phyloP scores from a whole-genome alignment of 2,797 vertebrate genomes.

The Ctenosaura bakeri region DNA sequence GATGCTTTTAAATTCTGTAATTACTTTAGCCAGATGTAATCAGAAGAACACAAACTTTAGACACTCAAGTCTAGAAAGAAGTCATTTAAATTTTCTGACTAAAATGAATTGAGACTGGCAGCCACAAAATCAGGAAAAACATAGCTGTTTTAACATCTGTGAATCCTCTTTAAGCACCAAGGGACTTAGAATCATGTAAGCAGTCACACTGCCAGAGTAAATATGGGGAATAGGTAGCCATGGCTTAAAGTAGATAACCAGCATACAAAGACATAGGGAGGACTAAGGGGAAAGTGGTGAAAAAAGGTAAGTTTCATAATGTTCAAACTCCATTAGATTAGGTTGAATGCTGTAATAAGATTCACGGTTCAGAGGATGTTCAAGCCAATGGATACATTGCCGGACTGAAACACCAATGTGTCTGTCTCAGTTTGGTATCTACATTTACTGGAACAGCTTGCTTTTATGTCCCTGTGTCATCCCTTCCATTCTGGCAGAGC shows the following conservation, averaged over 20 bases:
- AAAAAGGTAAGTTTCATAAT: not conserved
- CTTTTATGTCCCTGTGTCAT: not conserved
- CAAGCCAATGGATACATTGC: not conserved
- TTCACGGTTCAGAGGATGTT: not conserved
- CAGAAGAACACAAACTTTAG: not conserved
- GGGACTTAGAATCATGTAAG: not conserved
- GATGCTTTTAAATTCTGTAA: not conserved
- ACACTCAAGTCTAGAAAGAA: not conserved
- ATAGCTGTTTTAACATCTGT: not conserved
- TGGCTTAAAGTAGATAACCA: not conserved
- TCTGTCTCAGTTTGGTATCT: not conserved
- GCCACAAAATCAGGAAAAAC: not conserved
- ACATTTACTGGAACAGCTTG: not conserved
- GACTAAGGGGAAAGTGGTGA: not conserved
- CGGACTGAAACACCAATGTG: not conserved
- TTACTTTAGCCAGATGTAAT: not conserved
- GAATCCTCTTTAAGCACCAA: not conserved
- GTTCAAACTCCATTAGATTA: not conserved
- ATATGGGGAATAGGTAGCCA: not conserved
- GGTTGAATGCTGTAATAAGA: not conserved
- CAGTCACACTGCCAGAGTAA: not conserved
- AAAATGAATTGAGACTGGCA: not conserved
- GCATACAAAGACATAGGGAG: not conserved
- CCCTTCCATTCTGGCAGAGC: not conserved
- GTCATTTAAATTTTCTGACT: not conserved